Conservation (phyloP, 2,888 invertebrate species). For the Coenonympha arcania region DNA sequence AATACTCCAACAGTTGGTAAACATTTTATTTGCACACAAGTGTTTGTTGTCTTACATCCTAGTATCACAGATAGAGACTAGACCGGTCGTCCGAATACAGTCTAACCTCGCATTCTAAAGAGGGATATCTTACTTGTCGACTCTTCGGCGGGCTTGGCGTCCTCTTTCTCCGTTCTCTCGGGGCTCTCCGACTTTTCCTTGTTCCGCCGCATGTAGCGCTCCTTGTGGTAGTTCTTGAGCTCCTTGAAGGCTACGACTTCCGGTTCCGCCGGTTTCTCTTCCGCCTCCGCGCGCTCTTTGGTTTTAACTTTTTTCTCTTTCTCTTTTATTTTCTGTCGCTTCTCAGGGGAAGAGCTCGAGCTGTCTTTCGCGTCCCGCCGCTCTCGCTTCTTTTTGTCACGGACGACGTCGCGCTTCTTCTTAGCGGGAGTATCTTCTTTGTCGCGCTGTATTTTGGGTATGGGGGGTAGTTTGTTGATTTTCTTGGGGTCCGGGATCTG, state of each 20-base stretch:
- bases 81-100: slow-evolving; percentile 9
- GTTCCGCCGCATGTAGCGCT: slow-evolving; percentile 79
- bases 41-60: slow-evolving; percentile 44
- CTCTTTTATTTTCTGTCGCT: slow-evolving; percentile 31
- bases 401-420: slow-evolving; percentile 24
- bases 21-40: slow-evolving; percentile 63
- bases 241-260: slow-evolving; percentile 70
- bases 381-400: slow-evolving; percentile 36
- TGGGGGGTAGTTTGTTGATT: slow-evolving; percentile 61
- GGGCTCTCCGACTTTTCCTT: slow-evolving; percentile 76
- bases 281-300: slow-evolving; percentile 29
- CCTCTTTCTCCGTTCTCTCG: slow-evolving; percentile 40
- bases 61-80: slow-evolving; percentile 46
- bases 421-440: slow-evolving; percentile 28
- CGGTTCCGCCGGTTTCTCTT: slow-evolving; percentile 32
- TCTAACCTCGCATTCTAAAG: slow-evolving; percentile 42
- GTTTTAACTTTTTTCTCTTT: slow-evolving; percentile 31
- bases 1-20: slow-evolving; percentile 65
- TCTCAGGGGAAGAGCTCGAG: slow-evolving; percentile 30
- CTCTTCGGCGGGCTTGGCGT: slow-evolving; percentile 26
- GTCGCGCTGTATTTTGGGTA: slow-evolving; percentile 51
- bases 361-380: slow-evolving; percentile 30
- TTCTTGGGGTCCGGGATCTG: slow-evolving; percentile 44
- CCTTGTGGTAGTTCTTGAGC: slow-evolving; percentile 72
- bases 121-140: slow-evolving; percentile 69